These are phyloP conservation scores for Nemapogon koenigi DNA, from an alignment of 2,888 invertebrate genomes.

Conservation along the genomic window DNA sequence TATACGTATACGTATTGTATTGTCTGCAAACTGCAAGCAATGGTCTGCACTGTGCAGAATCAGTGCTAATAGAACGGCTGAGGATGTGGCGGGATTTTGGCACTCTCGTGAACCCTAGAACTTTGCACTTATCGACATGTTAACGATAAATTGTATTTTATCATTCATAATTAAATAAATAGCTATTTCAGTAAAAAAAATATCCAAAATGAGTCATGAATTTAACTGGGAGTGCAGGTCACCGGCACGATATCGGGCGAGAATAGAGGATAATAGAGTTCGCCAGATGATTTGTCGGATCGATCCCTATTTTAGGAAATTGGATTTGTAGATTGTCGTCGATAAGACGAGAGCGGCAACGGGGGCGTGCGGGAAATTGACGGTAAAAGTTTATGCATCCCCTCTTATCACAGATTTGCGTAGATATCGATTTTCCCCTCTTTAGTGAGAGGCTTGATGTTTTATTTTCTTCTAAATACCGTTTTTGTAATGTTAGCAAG, in stretches of 20 bases:
- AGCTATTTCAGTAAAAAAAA: too few species aligned
- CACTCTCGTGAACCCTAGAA: too few species aligned
- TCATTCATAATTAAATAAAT: too few species aligned
- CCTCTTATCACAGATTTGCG: constrained; percentile 58
- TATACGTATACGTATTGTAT: too few species aligned
- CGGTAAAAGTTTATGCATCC: constrained; percentile 44
- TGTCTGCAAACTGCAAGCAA: too few species aligned
- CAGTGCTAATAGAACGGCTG: too few species aligned
- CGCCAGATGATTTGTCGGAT: constrained; percentile 65
- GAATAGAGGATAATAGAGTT: constrained; percentile 40
- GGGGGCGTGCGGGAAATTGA: constrained; percentile 28
- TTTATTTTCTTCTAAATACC: neutral
- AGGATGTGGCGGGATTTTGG: too few species aligned
- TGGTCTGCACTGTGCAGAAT: too few species aligned
- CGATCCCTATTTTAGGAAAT: constrained; percentile 66
- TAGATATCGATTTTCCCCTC: constrained; percentile 43
- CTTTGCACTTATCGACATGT: too few species aligned
- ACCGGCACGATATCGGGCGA: constrained; percentile 8
- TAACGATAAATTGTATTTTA: too few species aligned
- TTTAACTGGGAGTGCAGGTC: neutral
- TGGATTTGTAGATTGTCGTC: constrained; percentile 63
- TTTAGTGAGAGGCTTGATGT: neutral
- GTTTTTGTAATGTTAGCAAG: neutral
- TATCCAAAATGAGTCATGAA: too few species aligned
- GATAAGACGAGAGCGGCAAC: constrained; percentile 32